Conservation (phyloP, 2,113 vertebrate species). For the Dicerorhinus sumatrensis region DNA sequence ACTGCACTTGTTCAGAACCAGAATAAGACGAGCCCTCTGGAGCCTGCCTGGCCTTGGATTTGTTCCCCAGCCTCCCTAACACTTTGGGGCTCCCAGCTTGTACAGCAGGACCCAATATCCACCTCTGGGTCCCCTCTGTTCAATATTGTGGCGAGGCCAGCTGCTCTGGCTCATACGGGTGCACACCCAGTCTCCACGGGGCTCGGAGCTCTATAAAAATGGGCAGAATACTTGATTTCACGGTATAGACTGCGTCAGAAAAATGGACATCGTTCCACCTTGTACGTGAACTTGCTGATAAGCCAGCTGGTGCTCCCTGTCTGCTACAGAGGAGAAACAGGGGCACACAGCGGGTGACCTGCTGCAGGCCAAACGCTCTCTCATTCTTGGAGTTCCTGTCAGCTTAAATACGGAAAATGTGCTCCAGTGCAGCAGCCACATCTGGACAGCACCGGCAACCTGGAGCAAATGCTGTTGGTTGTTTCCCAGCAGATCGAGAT, state of each 20-base stretch:
- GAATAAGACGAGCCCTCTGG: neutral
- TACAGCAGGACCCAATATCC: neutral
- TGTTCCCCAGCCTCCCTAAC: neutral
- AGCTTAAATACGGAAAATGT: neutral
- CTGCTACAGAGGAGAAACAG: neutral
- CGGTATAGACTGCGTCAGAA: neutral
- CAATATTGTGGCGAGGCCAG: neutral
- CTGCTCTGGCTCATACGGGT: neutral
- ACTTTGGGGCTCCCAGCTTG: neutral
- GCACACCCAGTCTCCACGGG: too few species aligned
- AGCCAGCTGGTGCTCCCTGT: neutral
- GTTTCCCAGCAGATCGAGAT: neutral
- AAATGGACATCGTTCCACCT: neutral
- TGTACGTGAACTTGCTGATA: neutral
- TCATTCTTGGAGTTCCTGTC: neutral
- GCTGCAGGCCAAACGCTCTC: neutral
- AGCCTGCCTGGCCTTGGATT: neutral
- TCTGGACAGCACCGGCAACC: slow-evolving; percentile 61
- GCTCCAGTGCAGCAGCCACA: neutral
- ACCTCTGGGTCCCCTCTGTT: neutral
- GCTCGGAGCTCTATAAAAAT: neutral
- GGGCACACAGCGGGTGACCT: neutral
- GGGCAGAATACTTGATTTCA: neutral
- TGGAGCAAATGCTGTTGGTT: neutral
- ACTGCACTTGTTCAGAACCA: neutral